These are phyloP conservation scores for Pipistrellus nathusii DNA, from an alignment of 2,797 vertebrate genomes.

Conservation along the genomic window DNA sequence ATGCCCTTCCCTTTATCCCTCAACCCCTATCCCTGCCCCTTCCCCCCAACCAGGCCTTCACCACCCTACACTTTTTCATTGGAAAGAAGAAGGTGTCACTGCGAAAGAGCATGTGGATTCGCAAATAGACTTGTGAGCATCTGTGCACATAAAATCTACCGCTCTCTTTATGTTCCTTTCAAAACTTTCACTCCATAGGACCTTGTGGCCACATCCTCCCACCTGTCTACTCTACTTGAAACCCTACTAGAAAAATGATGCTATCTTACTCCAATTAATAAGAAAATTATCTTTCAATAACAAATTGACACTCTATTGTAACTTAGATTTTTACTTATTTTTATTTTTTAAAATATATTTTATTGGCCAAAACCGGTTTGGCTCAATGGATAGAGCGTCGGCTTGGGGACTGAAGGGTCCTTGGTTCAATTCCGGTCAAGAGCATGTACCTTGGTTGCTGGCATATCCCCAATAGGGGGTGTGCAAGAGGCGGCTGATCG, in stretches of 20 bases:
- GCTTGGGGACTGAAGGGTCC: no score
- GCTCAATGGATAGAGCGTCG: no score
- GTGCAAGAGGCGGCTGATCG: no score
- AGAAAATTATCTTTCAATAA: conserved; percentile 38
- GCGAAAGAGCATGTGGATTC: not conserved
- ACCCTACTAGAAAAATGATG: not conserved
- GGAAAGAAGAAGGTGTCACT: not conserved
- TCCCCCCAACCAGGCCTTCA: no score
- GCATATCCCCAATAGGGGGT: no score
- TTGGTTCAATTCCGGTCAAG: no score
- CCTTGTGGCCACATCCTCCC: not conserved
- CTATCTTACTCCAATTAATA: not conserved
- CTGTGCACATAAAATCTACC: not conserved
- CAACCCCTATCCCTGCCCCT: no score
- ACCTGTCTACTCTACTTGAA: not conserved
- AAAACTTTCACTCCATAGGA: not conserved
- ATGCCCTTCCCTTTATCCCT: no score
- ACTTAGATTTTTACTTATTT: not conserved
- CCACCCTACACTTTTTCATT: not conserved
- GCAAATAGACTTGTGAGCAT: not conserved
- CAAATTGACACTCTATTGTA: conserved; percentile 61
- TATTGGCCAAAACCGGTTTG: no score
- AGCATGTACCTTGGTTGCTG: no score
- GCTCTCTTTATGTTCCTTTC: not conserved
- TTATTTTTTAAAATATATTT: no score